Conservation (phyloP, 2,113 vertebrate genomes). For the Puffinus mauretanicus region DNA sequence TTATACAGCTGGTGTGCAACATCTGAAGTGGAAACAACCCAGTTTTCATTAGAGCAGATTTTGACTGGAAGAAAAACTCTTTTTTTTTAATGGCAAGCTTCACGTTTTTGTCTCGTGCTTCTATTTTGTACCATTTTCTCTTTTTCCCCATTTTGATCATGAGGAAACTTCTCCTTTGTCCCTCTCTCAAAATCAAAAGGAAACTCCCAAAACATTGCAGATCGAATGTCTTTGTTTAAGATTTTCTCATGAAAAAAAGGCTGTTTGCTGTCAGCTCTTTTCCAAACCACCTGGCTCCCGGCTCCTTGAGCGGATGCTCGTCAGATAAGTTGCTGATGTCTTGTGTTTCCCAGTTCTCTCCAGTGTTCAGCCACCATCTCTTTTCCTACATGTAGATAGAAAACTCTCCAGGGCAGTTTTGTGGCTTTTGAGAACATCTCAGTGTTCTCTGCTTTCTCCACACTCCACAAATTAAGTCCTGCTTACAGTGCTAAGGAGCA, state of each 20-base stretch:
- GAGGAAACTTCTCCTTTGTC: neutral
- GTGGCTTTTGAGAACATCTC: neutral
- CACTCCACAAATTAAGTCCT: neutral
- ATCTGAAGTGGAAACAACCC: neutral
- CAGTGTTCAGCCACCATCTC: neutral
- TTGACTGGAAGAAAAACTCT: neutral
- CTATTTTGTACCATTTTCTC: neutral
- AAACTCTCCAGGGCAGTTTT: neutral
- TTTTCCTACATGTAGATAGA: neutral
- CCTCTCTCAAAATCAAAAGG: neutral
- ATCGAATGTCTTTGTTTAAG: neutral
- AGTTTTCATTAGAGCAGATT: neutral
- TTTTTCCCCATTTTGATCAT: neutral
- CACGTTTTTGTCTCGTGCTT: fast-evolving
- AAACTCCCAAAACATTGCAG: neutral
- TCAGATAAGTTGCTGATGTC: neutral
- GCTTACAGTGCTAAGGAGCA: neutral
- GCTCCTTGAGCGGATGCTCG: neutral
- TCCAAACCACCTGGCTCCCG: neutral
- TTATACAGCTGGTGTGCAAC: neutral
- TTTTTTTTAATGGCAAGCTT: neutral
- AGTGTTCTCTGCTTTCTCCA: neutral
- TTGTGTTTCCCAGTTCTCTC: neutral
- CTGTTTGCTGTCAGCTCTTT: neutral
- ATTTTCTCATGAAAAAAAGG: neutral